Evolutionary conservation across 2,888 invertebrate species (phyloP).

Genomic region (Trachelus stipa): DNA sequence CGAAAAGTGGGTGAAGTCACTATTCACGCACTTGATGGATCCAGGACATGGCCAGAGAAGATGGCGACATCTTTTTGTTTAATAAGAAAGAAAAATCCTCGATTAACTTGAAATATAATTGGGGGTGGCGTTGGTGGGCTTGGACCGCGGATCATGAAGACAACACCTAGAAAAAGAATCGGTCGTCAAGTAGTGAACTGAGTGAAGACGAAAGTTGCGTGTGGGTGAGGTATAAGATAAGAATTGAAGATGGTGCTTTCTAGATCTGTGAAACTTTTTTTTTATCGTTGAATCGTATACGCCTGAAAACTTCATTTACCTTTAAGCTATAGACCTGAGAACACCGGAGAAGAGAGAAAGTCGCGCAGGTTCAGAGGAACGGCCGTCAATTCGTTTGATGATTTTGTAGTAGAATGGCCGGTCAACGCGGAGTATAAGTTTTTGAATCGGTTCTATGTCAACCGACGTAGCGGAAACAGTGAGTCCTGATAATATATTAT

Average conservation of each 20-base stretch:
- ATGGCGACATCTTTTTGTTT: not conserved
- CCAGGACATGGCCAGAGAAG: not conserved
- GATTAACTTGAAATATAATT: not conserved
- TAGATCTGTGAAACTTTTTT: not conserved
- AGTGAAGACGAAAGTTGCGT: not conserved
- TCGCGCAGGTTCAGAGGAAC: not conserved
- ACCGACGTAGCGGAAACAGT: too few species aligned
- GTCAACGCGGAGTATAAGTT: not conserved
- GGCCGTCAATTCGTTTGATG: not conserved
- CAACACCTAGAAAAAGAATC: not conserved
- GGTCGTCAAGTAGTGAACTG: not conserved
- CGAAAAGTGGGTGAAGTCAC: not conserved
- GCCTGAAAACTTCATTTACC: not conserved
- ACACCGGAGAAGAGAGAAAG: not conserved
- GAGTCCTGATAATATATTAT: too few species aligned
- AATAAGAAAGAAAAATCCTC: not conserved
- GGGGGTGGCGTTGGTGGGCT: not conserved
- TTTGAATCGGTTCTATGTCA: too few species aligned
- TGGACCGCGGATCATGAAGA: not conserved
- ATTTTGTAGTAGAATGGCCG: slow-evolving; percentile 17
- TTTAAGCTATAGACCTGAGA: not conserved
- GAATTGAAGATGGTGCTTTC: not conserved
- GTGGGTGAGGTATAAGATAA: not conserved
- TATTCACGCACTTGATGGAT: not conserved
- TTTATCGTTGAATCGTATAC: not conserved